A percentile compares a stretch with the other conserved stretches of the same genome.
phyloP scores from a whole-genome alignment of 2,888 invertebrate genomes.

The Vanessa cardui region DNA sequence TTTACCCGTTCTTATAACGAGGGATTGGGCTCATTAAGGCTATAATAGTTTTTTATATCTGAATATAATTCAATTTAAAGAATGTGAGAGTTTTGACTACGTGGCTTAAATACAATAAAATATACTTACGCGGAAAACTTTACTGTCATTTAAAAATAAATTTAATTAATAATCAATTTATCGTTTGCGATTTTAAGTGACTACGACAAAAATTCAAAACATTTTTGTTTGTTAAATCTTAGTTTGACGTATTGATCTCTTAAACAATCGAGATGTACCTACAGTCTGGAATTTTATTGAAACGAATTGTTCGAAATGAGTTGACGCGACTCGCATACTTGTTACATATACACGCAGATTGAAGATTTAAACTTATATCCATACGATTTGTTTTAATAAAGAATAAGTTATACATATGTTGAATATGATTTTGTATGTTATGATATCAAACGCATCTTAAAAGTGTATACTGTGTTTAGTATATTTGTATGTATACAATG shows the following conservation, averaged over 20 bases:
- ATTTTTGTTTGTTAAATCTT: conserved; percentile 33
- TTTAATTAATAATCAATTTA: neutral
- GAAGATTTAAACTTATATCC: neutral
- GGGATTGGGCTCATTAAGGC: conserved; percentile 24
- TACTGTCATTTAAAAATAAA: too few relatives aligned
- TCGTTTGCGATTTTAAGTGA: neutral
- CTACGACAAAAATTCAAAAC: conserved; percentile 6
- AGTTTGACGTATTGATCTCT: conserved; percentile 22
- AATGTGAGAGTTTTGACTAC: conserved; percentile 4
- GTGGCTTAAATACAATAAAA: neutral
- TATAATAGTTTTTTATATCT: conserved; percentile 21
- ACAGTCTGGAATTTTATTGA: conserved; percentile 29
- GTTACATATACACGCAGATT: neutral
- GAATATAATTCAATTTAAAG: conserved; percentile 15
- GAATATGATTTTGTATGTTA: too few relatives aligned
- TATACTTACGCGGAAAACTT: neutral
- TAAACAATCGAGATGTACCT: conserved; percentile 33
- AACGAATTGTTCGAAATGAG: conserved; percentile 26
- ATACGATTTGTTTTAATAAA: too few relatives aligned
- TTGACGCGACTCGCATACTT: conserved; percentile 5
- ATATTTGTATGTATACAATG: too few relatives aligned
- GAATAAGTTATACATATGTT: too few relatives aligned
- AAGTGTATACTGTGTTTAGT: too few relatives aligned
- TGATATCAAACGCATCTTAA: too few relatives aligned
- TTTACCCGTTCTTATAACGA: conserved; percentile 36